phyloP scores from a whole-genome alignment of 2,113 vertebrate genomes.

The Thamnophis sirtalis region DNA sequence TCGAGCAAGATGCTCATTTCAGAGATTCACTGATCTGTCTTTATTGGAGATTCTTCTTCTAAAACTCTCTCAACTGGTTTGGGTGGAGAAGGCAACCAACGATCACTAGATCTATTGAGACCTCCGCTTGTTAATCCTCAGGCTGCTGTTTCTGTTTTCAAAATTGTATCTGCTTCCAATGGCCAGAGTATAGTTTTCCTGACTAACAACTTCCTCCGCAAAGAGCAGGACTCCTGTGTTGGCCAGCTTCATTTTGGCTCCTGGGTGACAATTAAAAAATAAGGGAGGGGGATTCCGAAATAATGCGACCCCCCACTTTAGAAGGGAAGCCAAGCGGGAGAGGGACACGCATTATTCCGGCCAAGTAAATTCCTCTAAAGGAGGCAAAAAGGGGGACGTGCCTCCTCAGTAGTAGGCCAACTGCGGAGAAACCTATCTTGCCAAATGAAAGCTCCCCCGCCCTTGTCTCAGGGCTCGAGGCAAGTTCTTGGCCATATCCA shows the following conservation, averaged over 20 bases:
- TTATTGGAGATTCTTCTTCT: neutral
- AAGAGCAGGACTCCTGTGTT: neutral
- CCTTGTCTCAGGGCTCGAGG: too few species aligned
- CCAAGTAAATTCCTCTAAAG: neutral
- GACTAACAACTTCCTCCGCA: neutral
- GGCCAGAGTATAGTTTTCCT: neutral
- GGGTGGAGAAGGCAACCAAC: neutral
- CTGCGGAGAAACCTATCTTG: neutral
- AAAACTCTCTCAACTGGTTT: neutral
- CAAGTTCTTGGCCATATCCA: neutral
- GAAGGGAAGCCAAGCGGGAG: neutral
- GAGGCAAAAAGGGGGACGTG: neutral
- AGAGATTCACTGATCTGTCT: neutral
- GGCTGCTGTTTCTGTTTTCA: neutral
- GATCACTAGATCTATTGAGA: neutral
- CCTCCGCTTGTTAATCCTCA: neutral
- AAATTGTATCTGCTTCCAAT: neutral
- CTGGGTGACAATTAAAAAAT: neutral
- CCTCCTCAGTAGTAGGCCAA: neutral
- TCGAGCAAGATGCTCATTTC: neutral
- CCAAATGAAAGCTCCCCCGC: too few species aligned
- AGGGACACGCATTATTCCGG: neutral
- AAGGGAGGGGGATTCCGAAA: neutral
- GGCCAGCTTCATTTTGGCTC: neutral
- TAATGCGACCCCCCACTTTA: neutral